Evolutionary conservation across 2,888 invertebrate genomes (phyloP), one percentile per base, ranked within the genome.

Genomic region (Thera obeliscata): DNA sequence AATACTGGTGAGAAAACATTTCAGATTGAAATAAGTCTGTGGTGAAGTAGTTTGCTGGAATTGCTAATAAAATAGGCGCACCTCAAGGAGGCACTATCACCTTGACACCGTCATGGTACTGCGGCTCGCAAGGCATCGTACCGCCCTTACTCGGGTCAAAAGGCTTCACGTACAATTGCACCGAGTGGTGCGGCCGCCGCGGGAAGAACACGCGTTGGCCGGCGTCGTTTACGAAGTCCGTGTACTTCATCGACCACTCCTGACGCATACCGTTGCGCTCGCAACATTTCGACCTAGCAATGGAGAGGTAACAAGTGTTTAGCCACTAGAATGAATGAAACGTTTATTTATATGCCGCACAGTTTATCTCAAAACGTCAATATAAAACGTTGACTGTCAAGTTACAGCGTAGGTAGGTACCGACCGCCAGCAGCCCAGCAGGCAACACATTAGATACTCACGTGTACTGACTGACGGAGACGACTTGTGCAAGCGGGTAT

Each of bases 141-240:
- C 71, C 75, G 0, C 78, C 78, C 8, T 71, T 69, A 6, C 46
- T 68, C 0, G 82, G 83, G 48, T 86, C 77, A 50, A 76, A 81
- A 64, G 78, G 71, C 66, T 91, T 91, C 12, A 88, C 78, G 72
- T 93, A 95, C 3, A 94, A 74, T 59, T 84, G 52, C n/a, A 92
- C 91, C 0, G 82, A 79, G 8, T 81, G 81, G 68, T 95, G 94
- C 0, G 95, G 95, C 1, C 88, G 78, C 0, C 94, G 85, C 0
- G 95, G 94, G 71, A 87, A 91, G 80, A 95, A 94, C 22, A 95
- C 88, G 0, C 90, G 88, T 68, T 89, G 86, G 0, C 94, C 89
- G 36, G 88, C 80, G 11, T 83, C 81, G 68, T 94, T 94, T 0
- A 94, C 82, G 70, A 93, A 95, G 0, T 94, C 90, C 0, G 87